Base-by-base conservation (phyloP, 2,113 vertebrate species). In the Furnarius figulus region DNA sequence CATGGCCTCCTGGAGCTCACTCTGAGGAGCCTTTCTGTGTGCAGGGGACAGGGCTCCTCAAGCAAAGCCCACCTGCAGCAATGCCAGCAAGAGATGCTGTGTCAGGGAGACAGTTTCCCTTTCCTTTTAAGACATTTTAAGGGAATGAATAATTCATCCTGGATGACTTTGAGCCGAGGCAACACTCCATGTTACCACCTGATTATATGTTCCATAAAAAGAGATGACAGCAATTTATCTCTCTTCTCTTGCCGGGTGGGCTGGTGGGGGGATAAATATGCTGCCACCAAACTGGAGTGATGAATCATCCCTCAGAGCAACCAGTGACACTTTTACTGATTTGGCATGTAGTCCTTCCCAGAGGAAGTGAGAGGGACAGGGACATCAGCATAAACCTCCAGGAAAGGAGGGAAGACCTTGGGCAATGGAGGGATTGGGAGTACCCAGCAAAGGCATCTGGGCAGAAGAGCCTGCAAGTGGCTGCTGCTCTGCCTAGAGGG, bases 181-280 rank as follows among this genome's bases (percentile, higher is more conserved):
- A 6, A 84, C 59, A 71, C 78, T 96, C 93, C 96, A 78, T 91
- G 92, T 96, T 97, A 95, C 96, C 97, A 95, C 97, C 96, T 70
- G 96, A 97, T 97, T 97, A 97, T 92, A 85, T 62, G 96, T 96
- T 96, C 97, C 97, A 96, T 97, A 97, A 97, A 97, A 97, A 97
- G 97, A 95, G 90, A 97, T 85, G 94, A 96, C 96, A 96, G 97
- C 94, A 95, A 98, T 98, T 98, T 96, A 93, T 98, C 95, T 97
- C 88, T 95, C 75, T 68, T 82, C 96, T 85, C 90, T 88, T 31
- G 17, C 37, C 8, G n/a, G 93, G 95, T 86, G 93, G 97, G 96
- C 94, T 73, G 5, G n/a, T 31, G 68, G 65, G 66, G 95, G 90
- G 85, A 95, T 93, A 96, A 97, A 94, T 61, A 86, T 61, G 62